Evolutionary conservation across 2,888 invertebrate genomes (phyloP).

Genomic region (Drosophila helvetica): DNA sequence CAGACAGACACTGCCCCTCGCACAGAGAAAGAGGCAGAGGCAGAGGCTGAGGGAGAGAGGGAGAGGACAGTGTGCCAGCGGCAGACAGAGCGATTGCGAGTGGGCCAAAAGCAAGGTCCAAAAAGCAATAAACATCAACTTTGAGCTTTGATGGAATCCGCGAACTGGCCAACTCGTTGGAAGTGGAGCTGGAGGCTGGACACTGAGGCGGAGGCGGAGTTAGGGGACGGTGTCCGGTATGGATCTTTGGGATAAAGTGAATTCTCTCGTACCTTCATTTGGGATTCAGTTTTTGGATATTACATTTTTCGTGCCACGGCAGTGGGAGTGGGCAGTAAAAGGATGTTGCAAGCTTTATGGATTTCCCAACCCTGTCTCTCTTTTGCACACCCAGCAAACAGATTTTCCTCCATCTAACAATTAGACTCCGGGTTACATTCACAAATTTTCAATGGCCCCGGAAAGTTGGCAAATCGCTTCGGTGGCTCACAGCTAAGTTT

Average conservation of each 20-base stretch:
- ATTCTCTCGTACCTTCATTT: conserved; percentile 51
- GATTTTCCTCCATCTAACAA: conserved; percentile 30
- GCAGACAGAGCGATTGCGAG: neutral
- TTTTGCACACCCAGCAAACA: neutral
- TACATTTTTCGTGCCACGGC: conserved; percentile 20
- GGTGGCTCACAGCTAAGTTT: conserved; percentile 14
- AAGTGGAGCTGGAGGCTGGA: neutral
- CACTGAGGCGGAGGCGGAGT: conserved; percentile 6
- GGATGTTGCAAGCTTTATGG: conserved; percentile 24
- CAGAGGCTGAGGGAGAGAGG: neutral
- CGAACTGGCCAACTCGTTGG: conserved; percentile 23
- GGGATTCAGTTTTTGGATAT: conserved; percentile 62
- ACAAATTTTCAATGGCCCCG: conserved; percentile 48
- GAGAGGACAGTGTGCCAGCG: neutral
- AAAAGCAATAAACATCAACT: conserved; percentile 43
- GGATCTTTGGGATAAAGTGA: neutral
- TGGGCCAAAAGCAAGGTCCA: neutral
- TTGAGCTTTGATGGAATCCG: conserved; percentile 49
- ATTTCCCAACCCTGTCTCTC: conserved; percentile 11
- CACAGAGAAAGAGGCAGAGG: conserved; percentile 5
- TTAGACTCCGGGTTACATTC: conserved; percentile 44
- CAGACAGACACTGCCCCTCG: conserved; percentile 28
- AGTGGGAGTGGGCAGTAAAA: neutral
- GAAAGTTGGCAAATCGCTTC: conserved; percentile 27
- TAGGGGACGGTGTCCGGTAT: conserved; percentile 23